These are phyloP conservation scores for Bradypodion pumilum DNA, from an alignment of 2,797 vertebrate genomes.

Conservation along the genomic window DNA sequence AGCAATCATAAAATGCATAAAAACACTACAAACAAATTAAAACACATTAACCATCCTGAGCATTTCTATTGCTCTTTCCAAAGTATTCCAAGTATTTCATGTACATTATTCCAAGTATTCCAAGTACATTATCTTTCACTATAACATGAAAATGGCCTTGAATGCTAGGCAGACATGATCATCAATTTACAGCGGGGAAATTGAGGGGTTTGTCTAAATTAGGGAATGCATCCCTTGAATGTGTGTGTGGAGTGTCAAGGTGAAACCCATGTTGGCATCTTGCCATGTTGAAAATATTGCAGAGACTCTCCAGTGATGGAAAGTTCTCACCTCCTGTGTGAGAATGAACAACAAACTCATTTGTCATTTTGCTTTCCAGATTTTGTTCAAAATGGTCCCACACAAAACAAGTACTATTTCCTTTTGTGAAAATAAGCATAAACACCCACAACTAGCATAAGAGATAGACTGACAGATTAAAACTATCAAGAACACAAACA, in stretches of 20 bases:
- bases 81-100: not conserved
- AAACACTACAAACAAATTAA: conserved; percentile 49
- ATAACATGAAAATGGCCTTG: not conserved
- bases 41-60: conserved; percentile 20
- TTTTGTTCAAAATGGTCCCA: too few relatives aligned
- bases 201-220: not conserved
- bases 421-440: too few relatives aligned
- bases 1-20: conserved; percentile 10
- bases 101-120: not conserved
- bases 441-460: too few relatives aligned
- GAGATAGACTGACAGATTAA: too few relatives aligned
- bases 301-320: too few relatives aligned
- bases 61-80: not conserved
- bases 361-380: too few relatives aligned
- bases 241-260: not conserved
- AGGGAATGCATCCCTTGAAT: not conserved
- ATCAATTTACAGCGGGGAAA: not conserved
- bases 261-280: not conserved
- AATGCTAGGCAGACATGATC: not conserved
- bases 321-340: too few relatives aligned
- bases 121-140: not conserved
- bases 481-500: too few relatives aligned
- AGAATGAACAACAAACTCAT: too few relatives aligned
- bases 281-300: not conserved
- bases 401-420: too few relatives aligned